These are phyloP conservation scores for Chymomyza caudatula DNA, from an alignment of 2,888 invertebrate genomes.

Conservation along the genomic window DNA sequence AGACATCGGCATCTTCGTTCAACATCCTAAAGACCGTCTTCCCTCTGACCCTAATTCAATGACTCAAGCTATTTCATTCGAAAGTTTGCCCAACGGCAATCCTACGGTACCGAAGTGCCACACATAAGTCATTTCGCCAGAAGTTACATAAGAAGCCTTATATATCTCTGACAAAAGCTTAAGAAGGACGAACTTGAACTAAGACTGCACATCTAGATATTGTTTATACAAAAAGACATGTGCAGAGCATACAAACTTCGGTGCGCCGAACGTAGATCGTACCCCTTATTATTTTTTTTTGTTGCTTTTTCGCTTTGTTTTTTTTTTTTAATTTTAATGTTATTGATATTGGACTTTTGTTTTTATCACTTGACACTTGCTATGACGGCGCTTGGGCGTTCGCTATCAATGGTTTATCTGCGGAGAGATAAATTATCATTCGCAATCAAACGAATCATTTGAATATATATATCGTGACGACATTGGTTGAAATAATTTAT, in stretches of 20 bases:
- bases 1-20: too few species aligned
- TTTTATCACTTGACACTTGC: not conserved
- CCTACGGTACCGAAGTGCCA: too few species aligned
- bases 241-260: not conserved
- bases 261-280: not conserved
- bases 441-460: constrained; percentile 23
- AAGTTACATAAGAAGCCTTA: too few species aligned
- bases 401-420: not conserved
- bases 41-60: too few species aligned
- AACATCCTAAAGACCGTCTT: too few species aligned
- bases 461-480: not conserved
- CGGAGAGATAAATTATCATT: constrained; percentile 36
- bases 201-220: too few species aligned
- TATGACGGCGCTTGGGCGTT: not conserved
- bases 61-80: too few species aligned
- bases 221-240: too few species aligned
- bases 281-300: not conserved
- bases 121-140: too few species aligned
- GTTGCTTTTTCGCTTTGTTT: not conserved
- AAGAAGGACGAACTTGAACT: too few species aligned
- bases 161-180: too few species aligned
- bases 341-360: not conserved
- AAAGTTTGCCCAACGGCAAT: too few species aligned
- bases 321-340: not conserved
- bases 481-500: not conserved